Base-by-base conservation (phyloP, 2,113 vertebrate genomes). In the Ammospiza nelsoni region DNA sequence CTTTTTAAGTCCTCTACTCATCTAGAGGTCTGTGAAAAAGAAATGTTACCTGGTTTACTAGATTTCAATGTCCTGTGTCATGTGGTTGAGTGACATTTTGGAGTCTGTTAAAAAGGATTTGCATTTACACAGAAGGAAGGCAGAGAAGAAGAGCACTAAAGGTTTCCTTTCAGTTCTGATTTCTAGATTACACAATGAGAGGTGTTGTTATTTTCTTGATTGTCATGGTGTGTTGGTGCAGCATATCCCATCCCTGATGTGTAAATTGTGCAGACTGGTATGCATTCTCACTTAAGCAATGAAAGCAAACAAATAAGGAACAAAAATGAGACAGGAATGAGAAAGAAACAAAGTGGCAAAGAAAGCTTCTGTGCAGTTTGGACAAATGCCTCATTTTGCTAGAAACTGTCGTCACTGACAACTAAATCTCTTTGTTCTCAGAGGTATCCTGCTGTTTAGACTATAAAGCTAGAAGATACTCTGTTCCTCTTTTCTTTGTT, bases 1-100 rank as follows among this genome's bases (percentile, higher is more conserved):
- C 24, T 41, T n/a, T 7, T 33, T 27, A 84, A 96, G 54, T 91
- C 79, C 51, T 95, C 59, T 95, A 22, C 23, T 90, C 33, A 82
- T 77, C 29, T 39, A 92, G 49, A 92, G 9, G 29, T 41, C 59
- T 73, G 35, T 90, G 81, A 97, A 98, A 97, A 96, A 39, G 15
- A 97, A 94, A 44, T 18, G 0, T 86, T 92, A 95, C 63, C 41
- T 95, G 44, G 5, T 20, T 93, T 97, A 94, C 85, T 91, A 94
- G 67, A 74, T 96, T 94, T 96, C 83, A 90, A 22, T 95, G 87
- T 96, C 84, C 52, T 90, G 35, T 43, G 7, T 44, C 0, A 2
- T 33, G 31, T 92, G 77, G 68, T 95, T 90, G 44, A 93, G 28
- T 90, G 76, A 62, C 92, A 92, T 84, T 95, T 95, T 86, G 10